These are phyloP conservation scores for Epinephelus awoara DNA, from an alignment of 2,797 vertebrate genomes.

Conservation along the genomic window DNA sequence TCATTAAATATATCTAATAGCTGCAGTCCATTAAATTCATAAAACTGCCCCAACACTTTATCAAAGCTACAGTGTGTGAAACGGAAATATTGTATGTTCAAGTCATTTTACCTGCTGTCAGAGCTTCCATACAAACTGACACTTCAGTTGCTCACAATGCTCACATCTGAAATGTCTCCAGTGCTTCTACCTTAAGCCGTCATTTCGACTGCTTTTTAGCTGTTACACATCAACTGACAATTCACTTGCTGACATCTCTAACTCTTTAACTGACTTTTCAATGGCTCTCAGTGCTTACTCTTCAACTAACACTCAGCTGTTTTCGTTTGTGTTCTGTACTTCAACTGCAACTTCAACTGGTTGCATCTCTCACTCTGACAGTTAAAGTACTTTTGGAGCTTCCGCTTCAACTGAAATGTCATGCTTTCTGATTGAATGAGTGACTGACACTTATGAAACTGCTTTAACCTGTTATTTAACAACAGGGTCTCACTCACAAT, in stretches of 20 bases:
- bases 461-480: background rate
- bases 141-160: background rate
- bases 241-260: background rate
- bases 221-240: background rate
- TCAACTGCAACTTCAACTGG: background rate
- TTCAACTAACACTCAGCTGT: background rate
- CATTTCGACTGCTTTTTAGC: background rate
- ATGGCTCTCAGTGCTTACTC: too few species aligned
- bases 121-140: background rate
- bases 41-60: background rate
- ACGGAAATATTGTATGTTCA: background rate
- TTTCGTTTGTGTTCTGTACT: background rate
- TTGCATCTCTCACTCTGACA: background rate
- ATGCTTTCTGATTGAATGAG: background rate
- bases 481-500: too few species aligned
- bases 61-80: background rate
- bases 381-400: background rate
- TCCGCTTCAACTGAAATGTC: background rate
- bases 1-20: background rate
- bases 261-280: background rate
- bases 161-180: background rate
- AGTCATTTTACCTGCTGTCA: background rate
- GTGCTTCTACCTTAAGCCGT: background rate
- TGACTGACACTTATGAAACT: background rate
- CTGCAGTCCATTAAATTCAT: background rate